Conservation (phyloP, 2,797 vertebrate species). For the Carcharodon carcharias region DNA sequence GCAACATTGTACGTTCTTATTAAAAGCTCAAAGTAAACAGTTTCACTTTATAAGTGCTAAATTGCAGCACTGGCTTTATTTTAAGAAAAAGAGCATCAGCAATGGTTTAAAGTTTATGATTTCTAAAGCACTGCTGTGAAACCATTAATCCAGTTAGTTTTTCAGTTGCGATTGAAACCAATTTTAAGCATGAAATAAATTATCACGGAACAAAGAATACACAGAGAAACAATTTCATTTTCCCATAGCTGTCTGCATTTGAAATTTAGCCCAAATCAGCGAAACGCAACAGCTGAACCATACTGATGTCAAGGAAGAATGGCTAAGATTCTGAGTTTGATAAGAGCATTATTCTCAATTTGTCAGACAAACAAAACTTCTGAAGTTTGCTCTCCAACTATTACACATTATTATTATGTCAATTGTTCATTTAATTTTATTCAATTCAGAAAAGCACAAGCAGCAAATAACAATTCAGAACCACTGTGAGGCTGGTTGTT, state of each 20-base stretch:
- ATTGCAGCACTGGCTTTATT: neutral
- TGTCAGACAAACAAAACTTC: neutral
- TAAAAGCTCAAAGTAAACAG: constrained; percentile 31
- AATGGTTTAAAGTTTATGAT: neutral
- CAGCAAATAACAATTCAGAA: neutral
- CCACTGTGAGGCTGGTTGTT: neutral
- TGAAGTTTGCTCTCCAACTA: neutral
- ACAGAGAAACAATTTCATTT: constrained; percentile 7
- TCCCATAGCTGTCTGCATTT: neutral
- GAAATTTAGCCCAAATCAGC: neutral
- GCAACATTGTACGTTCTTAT: constrained; percentile 37
- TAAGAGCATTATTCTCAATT: constrained; percentile 22
- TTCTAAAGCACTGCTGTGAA: neutral
- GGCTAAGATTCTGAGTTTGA: neutral
- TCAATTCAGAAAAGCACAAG: neutral
- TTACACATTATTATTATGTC: neutral
- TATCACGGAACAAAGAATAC: neutral
- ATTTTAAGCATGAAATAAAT: constrained; percentile 36
- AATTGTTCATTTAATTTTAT: constrained; percentile 16
- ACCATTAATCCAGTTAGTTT: constrained; percentile 5
- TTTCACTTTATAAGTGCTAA: neutral
- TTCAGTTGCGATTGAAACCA: neutral
- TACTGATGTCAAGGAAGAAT: neutral
- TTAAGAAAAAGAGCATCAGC: neutral
- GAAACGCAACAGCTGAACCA: constrained; percentile 7